Base-by-base conservation (phyloP, 2,888 invertebrate genomes). In the Stictocephala bisonia region DNA sequence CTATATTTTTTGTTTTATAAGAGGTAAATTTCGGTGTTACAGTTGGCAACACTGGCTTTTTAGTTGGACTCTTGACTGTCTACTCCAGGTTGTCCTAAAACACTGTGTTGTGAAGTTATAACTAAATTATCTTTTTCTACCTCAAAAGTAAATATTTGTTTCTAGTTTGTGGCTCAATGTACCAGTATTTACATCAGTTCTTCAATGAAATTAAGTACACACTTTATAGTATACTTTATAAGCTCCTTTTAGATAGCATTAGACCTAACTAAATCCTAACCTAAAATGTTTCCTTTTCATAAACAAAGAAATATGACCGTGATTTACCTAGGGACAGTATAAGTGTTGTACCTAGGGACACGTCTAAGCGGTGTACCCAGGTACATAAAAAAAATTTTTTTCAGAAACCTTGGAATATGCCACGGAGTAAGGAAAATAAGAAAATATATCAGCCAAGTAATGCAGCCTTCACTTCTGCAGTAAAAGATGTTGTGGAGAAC, bases 401-500 rank as follows among this genome's bases (percentile, higher is more conserved):
- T 58, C 58, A 58, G 58, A 51, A 20, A 53, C 60, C 60, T 20
- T 15, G 31, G 22, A 35, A 44, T 24, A 66, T 66, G 41, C 66
- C 66, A 44, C 44, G 66, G 66, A 66, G 66, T n/a, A 66, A 44
- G 48, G 66, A 64, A n/a, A 66, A 66, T 40, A 40, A 66, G 22
- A 31, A 35, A 66, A 67, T 27, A 50, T 29, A 27, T 24, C 67
- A 67, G 31, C 50, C 48, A 50, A 67, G 44, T 26, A 67, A 50
- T 29, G 48, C 48, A 50, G 26, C 66, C 66, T 66, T 66, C 40
- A 35, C n/a, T 18, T 66, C 66, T 44, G 66, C 66, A 22, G 66
- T 66, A 35, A 66, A 66, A 35, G 64, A 66, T 44, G 27, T 44
- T 66, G 44, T 64, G 40, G 66, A 44, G 26, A 67, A 67, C 26